Evolutionary conservation across 2,113 vertebrate genomes (phyloP).

Genomic region (Phrynocephalus versicolor): DNA sequence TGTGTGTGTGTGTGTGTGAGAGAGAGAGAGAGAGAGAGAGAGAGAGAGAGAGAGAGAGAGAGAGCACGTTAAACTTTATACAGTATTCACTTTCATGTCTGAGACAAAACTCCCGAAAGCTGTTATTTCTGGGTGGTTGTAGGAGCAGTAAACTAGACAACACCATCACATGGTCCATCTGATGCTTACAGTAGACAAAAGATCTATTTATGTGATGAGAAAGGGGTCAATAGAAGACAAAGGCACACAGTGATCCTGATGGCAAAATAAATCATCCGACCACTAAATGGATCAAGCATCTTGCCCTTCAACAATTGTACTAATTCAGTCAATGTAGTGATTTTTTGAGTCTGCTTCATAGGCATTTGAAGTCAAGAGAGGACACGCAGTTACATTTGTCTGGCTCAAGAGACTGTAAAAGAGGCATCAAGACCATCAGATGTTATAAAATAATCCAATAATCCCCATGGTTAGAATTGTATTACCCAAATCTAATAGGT

Average conservation of each 20-base stretch:
- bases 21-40: not conserved
- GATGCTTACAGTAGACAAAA: slow-evolving; percentile 48
- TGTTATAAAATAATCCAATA: not conserved
- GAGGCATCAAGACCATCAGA: not conserved
- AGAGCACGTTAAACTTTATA: not conserved
- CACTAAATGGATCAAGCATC: slow-evolving; percentile 51
- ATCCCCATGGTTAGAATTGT: not conserved
- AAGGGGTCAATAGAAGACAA: slow-evolving; percentile 36
- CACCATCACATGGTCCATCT: slow-evolving; percentile 45
- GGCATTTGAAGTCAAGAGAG: slow-evolving; percentile 41
- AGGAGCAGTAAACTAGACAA: slow-evolving; percentile 33
- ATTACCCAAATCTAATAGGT: not conserved
- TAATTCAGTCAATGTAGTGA: slow-evolving; percentile 45
- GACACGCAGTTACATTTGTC: slow-evolving; percentile 40
- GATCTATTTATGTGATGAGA: slow-evolving; percentile 45
- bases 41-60: not conserved
- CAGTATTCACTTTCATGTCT: not conserved
- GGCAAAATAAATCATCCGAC: slow-evolving; percentile 52
- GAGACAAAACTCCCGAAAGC: not conserved
- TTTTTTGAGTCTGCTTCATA: slow-evolving; percentile 45
- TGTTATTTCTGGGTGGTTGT: slow-evolving; percentile 34
- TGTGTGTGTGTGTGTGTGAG: not conserved
- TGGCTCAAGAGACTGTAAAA: not conserved
- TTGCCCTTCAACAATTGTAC: slow-evolving; percentile 35
- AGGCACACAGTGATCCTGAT: slow-evolving; percentile 42